Conservation (phyloP, 2,113 vertebrate genomes). For the Cavia porcellus region DNA sequence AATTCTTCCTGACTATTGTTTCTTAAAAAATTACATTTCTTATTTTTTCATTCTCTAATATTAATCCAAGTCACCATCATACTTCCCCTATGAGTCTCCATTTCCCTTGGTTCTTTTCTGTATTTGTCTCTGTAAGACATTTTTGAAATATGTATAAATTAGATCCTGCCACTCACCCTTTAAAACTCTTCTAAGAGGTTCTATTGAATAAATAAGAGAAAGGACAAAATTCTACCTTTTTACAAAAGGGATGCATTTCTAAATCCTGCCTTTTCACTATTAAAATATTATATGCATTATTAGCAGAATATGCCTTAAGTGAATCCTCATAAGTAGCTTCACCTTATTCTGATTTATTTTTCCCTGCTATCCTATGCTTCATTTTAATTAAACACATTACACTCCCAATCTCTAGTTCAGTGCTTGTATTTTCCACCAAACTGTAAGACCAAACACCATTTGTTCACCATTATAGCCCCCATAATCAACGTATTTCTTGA, state of each 20-base stretch:
- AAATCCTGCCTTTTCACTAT: neutral
- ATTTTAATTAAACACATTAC: neutral
- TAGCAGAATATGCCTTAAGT: neutral
- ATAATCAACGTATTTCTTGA: neutral
- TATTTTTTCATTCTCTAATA: neutral
- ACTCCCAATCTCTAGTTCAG: conserved; percentile 7
- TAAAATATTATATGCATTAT: neutral
- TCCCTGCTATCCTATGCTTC: neutral
- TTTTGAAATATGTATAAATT: neutral
- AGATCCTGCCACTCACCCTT: neutral
- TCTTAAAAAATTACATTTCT: neutral
- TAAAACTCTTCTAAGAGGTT: neutral
- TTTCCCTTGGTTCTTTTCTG: neutral
- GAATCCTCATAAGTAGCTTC: neutral
- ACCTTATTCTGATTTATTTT: neutral
- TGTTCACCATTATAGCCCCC: neutral
- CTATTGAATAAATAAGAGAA: conserved; percentile 30
- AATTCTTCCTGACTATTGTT: neutral
- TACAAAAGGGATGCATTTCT: neutral
- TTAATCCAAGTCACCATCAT: neutral
- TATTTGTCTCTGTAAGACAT: neutral
- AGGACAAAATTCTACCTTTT: neutral
- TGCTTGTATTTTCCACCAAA: conserved; percentile 34
- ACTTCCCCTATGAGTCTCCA: neutral
- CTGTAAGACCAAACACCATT: neutral